Evolutionary conservation across 2,888 invertebrate species (phyloP).

Genomic region (Heteropelma amictum): DNA sequence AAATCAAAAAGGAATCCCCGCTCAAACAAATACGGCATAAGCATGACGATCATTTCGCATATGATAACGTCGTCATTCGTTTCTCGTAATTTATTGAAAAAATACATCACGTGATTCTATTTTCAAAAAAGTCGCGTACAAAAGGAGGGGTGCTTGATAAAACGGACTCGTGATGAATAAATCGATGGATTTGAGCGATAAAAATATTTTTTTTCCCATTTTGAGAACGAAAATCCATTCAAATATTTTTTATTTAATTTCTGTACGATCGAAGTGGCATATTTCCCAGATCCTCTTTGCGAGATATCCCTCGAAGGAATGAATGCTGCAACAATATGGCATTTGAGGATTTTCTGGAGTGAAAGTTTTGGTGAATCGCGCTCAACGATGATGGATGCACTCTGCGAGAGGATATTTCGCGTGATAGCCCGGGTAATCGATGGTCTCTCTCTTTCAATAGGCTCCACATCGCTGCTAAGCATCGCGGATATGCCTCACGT

Average conservation of each 20-base stretch:
- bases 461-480: background rate
- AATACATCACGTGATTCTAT: no score
- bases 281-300: constrained; percentile 1
- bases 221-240: no score
- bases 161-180: no score
- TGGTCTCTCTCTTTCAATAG: constrained; percentile 26
- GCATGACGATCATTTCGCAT: no score
- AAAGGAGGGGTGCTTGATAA: no score
- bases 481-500: constrained; percentile 17
- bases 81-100: no score
- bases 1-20: no score
- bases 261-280: background rate
- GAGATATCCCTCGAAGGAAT: background rate
- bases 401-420: constrained; percentile 48
- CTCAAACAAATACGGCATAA: no score
- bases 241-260: background rate
- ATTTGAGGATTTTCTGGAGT: constrained; percentile 40
- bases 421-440: constrained; percentile 48
- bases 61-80: no score
- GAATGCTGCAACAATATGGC: constrained; percentile 11
- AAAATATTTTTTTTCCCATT: background rate
- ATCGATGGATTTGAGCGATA: no score
- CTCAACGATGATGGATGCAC: constrained; percentile 36
- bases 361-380: constrained; percentile 29
- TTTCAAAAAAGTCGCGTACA: no score